Base-by-base conservation (phyloP, 2,797 vertebrate species). In the Podarcis lilfordi region DNA sequence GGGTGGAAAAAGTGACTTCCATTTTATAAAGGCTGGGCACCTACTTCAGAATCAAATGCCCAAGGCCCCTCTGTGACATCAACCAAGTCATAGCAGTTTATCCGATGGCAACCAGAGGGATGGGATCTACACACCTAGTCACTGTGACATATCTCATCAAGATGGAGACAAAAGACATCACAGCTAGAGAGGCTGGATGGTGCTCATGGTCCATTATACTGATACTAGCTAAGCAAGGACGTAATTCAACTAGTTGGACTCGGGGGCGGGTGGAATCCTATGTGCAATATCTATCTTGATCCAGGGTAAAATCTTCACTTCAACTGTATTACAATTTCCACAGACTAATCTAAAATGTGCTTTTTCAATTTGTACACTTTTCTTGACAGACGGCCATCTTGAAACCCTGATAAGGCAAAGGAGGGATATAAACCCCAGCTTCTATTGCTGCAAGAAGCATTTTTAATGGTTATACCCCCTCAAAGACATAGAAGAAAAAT, bases 401-500 rank as follows among this genome's bases (percentile, higher is more conserved):
- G 64, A 76, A 37, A 50, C 21, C 32, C 27, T 69, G 59, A 40
- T 71, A 78, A 59, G 78, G 50, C 71, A 69, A 82, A 74, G 10
- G 43, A 72, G 66, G 35, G 72, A 37, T 37, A 59, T 77, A 59
- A 76, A 84, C 77, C 69, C 35, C 23, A 86, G 29, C 81, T 40
- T 13, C 59, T 7, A 61, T 8, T 0, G 7, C 75, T 86, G 35
- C 37, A 17, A 81, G 81, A 74, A 37, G 82, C 61, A 37, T 55
- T 75, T 79, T 66, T 43, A n/a, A 74, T 15, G 71, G 69, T 84
- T 27, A 13, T 0, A 45, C 0, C 43, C 81, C n/a, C 66, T 76
- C 35, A 64, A 76, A 85, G 79, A 72, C 91, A 89, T 11, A 79
- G 85, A 71, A 82, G 66, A 84, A 90, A 93, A 76, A 84, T 93